Evolutionary conservation across 2,888 invertebrate genomes (phyloP).

Genomic region (Muscina levida): DNA sequence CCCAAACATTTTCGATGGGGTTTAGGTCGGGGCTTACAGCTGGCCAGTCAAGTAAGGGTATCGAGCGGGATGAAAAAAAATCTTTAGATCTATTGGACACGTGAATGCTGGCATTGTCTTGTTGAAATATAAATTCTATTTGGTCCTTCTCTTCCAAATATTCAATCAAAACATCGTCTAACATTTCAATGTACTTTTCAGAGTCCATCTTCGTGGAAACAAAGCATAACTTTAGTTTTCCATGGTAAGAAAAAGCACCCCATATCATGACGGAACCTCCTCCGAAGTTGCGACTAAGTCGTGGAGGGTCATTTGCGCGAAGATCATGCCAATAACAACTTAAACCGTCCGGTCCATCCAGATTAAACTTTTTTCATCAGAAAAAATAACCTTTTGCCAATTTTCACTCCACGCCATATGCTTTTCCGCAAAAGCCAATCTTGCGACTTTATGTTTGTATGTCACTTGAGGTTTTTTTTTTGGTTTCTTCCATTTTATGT

Average conservation of each 20-base stretch:
- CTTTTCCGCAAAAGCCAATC: neutral
- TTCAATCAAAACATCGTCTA: neutral
- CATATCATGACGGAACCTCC: conserved; percentile 2
- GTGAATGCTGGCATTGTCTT: no score
- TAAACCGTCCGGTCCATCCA: conserved; percentile 2
- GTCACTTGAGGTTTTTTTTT: neutral
- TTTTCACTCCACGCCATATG: no score
- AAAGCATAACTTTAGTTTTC: conserved; percentile 9
- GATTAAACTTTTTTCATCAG: conserved; percentile 5
- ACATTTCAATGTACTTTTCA: neutral
- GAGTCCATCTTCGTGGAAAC: conserved; percentile 10
- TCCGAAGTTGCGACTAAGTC: neutral
- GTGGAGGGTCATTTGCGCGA: conserved; percentile 8
- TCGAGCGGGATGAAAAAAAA: neutral
- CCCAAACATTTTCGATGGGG: no score
- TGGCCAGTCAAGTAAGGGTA: no score
- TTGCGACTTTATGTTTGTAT: neutral
- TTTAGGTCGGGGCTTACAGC: no score
- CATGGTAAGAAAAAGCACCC: conserved; percentile 11
- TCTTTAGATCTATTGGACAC: neutral
- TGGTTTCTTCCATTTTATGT: no score
- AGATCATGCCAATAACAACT: conserved; percentile 1
- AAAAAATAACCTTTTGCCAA: no score
- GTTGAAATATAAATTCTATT: no score
- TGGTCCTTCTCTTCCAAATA: neutral